These are phyloP conservation scores for Metacarcinus magister DNA, from an alignment of 2,888 invertebrate species.

Conservation along the genomic window DNA sequence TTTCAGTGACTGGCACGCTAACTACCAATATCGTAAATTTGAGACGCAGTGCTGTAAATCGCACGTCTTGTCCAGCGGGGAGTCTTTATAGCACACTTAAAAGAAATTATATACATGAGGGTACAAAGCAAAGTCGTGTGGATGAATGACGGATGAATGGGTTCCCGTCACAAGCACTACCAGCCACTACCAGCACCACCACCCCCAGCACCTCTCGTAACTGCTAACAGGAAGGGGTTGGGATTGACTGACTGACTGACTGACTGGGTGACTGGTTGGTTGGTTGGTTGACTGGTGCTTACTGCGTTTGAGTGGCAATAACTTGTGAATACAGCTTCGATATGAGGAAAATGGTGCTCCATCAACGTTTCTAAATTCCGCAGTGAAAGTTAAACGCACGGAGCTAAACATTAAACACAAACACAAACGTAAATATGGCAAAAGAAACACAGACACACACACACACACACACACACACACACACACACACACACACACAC, in stretches of 20 bases:
- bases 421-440: background rate
- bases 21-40: background rate
- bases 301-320: background rate
- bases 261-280: too few species aligned
- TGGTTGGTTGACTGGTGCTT: background rate
- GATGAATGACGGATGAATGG: background rate
- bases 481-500: background rate
- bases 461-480: background rate
- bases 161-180: background rate
- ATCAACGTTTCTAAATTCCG: background rate
- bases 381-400: background rate
- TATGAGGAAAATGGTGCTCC: background rate
- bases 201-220: background rate
- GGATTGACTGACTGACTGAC: too few species aligned
- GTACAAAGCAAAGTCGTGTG: background rate
- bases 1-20: background rate
- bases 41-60: background rate
- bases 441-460: background rate
- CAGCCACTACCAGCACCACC: too few species aligned
- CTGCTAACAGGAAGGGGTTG: too few species aligned
- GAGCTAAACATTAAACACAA: background rate
- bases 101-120: background rate
- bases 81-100: background rate
- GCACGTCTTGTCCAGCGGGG: background rate
- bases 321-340: background rate